Percentiles rank a stretch among this genome's conserved stretches.
Conservation (phyloP, 2,888 invertebrate species). For the Ennomos fuscantarius region DNA sequence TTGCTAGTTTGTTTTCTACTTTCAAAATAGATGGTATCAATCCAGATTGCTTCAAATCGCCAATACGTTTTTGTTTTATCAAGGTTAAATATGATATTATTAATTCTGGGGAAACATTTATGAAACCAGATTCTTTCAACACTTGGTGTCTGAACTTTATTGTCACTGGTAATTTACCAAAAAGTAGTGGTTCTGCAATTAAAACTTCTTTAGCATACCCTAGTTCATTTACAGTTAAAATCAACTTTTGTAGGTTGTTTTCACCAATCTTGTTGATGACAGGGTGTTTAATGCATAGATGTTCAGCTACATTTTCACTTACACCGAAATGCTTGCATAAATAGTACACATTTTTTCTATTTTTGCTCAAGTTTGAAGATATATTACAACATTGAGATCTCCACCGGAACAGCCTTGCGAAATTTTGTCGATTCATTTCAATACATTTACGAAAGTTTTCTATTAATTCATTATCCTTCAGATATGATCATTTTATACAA, state of each 20-base stretch:
- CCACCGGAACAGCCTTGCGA: slow-evolving; percentile 18
- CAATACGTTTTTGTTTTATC: slow-evolving; percentile 64
- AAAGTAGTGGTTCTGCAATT: slow-evolving; percentile 63
- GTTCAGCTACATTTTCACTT: slow-evolving; percentile 60
- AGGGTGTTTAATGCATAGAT: slow-evolving; percentile 67
- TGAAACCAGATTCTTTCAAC: slow-evolving; percentile 73
- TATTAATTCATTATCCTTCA: no score
- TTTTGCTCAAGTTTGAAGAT: slow-evolving; percentile 17
- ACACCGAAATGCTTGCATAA: slow-evolving; percentile 64
- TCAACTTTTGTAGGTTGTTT: slow-evolving; percentile 50
- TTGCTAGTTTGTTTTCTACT: slow-evolving; percentile 73
- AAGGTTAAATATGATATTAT: slow-evolving; percentile 62
- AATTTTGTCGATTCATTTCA: slow-evolving; percentile 31
- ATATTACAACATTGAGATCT: slow-evolving; percentile 19
- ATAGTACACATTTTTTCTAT: slow-evolving; percentile 38
- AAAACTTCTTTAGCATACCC: slow-evolving; percentile 60
- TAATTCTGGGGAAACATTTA: slow-evolving; percentile 50
- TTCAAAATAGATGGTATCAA: slow-evolving; percentile 57
- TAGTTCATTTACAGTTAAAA: slow-evolving; percentile 58
- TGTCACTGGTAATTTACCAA: slow-evolving; percentile 67
- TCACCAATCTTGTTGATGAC: slow-evolving; percentile 59
- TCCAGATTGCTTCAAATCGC: slow-evolving; percentile 58
- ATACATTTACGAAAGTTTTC: not conserved
- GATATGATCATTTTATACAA: no score
- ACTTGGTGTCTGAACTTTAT: slow-evolving; percentile 67